Conservation (phyloP, 1,140 invertebrate genomes). For the Bombus vancouverensis region DNA sequence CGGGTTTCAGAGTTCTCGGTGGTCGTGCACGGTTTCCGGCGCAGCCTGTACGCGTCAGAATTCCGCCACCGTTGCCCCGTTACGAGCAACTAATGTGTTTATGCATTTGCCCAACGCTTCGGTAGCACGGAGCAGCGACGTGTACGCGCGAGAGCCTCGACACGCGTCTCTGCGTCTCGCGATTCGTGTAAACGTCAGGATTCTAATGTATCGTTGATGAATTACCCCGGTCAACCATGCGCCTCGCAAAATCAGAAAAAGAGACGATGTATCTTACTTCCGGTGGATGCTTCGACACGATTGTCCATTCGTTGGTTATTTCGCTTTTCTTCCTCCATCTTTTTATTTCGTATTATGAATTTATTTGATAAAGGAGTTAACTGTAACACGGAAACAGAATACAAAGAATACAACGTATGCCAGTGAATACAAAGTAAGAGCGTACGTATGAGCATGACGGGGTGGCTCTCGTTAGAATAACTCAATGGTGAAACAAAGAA, state of each 20-base stretch:
- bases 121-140: constrained; percentile 27
- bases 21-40: constrained; percentile 16
- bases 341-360: neutral
- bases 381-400: no score
- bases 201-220: constrained; percentile 4
- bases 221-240: neutral
- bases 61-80: constrained; percentile 45
- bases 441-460: no score
- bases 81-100: constrained; percentile 76
- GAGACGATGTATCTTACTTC: neutral
- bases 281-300: neutral
- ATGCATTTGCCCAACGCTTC: constrained; percentile 74
- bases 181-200: constrained; percentile 6
- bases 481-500: no score
- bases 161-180: neutral
- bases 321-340: neutral
- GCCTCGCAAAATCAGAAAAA: neutral
- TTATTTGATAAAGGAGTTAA: no score
- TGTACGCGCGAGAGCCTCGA: neutral
- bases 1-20: constrained; percentile 25
- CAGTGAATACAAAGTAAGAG: no score
- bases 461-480: no score
- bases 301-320: neutral
- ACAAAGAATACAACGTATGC: no score
- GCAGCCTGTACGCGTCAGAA: constrained; percentile 44